Evolutionary conservation across 2,888 invertebrate species (phyloP).

Genomic region (Timandra comae): DNA sequence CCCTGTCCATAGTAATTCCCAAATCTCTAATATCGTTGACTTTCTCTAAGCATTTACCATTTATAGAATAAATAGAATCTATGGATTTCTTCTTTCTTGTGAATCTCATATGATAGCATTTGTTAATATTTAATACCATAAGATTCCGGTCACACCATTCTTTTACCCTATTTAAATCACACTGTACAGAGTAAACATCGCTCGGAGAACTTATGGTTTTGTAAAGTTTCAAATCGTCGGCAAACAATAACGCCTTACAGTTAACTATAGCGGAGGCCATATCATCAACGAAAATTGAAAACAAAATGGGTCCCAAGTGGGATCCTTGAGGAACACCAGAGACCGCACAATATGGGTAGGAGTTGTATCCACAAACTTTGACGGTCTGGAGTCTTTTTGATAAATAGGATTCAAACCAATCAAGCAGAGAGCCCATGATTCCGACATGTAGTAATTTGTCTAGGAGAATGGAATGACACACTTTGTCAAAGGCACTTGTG

Average conservation of each 20-base stretch:
- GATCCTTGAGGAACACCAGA: slow-evolving; percentile 2
- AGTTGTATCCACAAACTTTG: background rate
- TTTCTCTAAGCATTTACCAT: background rate
- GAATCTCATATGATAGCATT: background rate
- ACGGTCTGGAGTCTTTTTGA: background rate
- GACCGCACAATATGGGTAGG: background rate
- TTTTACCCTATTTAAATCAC: background rate
- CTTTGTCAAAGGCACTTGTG: slow-evolving; percentile 4
- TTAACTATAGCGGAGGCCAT: background rate
- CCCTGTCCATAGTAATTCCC: slow-evolving; percentile 8
- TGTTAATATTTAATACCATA: background rate
- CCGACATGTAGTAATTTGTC: background rate
- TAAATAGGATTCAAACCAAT: background rate
- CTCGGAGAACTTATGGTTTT: background rate
- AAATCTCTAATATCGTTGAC: slow-evolving; percentile 9
- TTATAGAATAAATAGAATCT: background rate
- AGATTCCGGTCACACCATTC: background rate
- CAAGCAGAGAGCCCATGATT: background rate
- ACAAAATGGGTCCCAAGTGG: background rate
- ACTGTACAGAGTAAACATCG: background rate
- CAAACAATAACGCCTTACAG: background rate
- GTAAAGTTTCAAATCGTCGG: background rate
- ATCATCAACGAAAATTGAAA: background rate
- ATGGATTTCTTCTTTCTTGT: background rate
- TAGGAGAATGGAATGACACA: background rate